Conservation (phyloP, 2,888 invertebrate species). For the Eudemis profundana region DNA sequence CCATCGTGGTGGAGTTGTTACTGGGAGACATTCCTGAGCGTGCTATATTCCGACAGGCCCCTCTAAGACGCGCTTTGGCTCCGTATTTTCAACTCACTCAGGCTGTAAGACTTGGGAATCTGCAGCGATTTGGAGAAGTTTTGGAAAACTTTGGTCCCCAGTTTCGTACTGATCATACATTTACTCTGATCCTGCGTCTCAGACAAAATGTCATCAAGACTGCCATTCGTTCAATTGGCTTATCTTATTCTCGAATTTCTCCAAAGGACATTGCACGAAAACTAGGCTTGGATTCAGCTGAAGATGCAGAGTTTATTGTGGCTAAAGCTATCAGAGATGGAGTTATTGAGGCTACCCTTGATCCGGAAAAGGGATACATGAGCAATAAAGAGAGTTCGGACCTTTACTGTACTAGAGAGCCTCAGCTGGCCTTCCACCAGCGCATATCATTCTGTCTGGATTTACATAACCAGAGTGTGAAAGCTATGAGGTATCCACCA, state of each 20-base stretch:
- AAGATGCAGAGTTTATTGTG: constrained; percentile 99
- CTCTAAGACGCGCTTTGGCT: constrained; percentile 93
- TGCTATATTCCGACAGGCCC: constrained; percentile 96
- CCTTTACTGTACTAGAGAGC: constrained; percentile 98
- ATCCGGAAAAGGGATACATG: constrained; percentile 98
- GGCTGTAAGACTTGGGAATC: constrained; percentile 97
- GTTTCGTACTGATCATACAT: constrained; percentile 97
- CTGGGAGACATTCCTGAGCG: constrained; percentile 99
- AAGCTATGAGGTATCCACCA: constrained; percentile 99
- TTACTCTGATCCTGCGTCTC: constrained; percentile 96
- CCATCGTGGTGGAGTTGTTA: constrained; percentile 96
- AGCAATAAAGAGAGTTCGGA: constrained; percentile 98
- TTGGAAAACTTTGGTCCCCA: constrained; percentile 95
- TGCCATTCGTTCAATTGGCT: constrained; percentile 97
- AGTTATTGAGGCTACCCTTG: constrained; percentile 98
- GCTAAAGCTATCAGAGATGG: constrained; percentile 99
- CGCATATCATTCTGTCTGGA: constrained; percentile 98
- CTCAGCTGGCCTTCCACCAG: constrained; percentile 98
- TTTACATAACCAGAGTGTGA: constrained; percentile 99
- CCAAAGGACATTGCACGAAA: constrained; percentile 97
- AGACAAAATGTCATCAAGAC: constrained; percentile 99
- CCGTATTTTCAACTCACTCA: constrained; percentile 99
- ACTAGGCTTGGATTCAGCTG: constrained; percentile 96
- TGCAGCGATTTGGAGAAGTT: constrained; percentile 97
- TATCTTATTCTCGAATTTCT: constrained; percentile 98